Evolutionary conservation across 2,888 invertebrate species (phyloP), one percentile per base, ranked within the genome.

Genomic region (Pristionchus fissidentatus): DNA sequence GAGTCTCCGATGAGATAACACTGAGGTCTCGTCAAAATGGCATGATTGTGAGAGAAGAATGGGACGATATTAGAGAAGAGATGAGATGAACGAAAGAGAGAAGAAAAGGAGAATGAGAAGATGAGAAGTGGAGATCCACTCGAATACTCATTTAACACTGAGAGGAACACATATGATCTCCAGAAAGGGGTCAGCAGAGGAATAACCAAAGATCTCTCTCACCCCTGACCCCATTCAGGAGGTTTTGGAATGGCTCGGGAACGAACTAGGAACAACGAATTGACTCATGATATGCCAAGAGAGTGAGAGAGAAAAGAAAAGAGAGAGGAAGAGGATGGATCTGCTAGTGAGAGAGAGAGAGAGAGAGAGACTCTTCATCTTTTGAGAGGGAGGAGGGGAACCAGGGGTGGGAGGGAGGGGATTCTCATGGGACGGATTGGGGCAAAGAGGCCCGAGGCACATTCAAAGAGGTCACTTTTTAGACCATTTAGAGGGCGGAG

Each of bases 31-130:
- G n/a, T n/a, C n/a, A 70, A 70, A 70, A 70, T 70, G 70, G 43
- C 70, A 70, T 70, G 70, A 70, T 70, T 70, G 35, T 70, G 70
- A 43, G 43, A 70, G 70, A 70, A 70, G 70, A 70, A 70, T 70
- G 70, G 70, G 70, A 22, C 38, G 70, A 70, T 70, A 70, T 70
- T 70, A 66, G 66, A 66, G 35, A 29, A 22, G 70, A 66, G 41
- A 66, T 66, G 70, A 70, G 43, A 70, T 70, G 70, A 26, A n/a
- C n/a, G 41, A 32, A 70, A 8, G 10, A 70, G n/a, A 3, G 43
- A 70, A 13, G 70, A 43, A 70, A 70, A 70, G n/a, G n/a, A 70
- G 7, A 41, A 70, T 70, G 41, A 70, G 70, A 41, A 10, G 3
- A n/a, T 41, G 66, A 57, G 66, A 22, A 35, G 19, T 4, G 3